Conservation (phyloP, 2,888 invertebrate genomes). For the Drosophila testacea region DNA sequence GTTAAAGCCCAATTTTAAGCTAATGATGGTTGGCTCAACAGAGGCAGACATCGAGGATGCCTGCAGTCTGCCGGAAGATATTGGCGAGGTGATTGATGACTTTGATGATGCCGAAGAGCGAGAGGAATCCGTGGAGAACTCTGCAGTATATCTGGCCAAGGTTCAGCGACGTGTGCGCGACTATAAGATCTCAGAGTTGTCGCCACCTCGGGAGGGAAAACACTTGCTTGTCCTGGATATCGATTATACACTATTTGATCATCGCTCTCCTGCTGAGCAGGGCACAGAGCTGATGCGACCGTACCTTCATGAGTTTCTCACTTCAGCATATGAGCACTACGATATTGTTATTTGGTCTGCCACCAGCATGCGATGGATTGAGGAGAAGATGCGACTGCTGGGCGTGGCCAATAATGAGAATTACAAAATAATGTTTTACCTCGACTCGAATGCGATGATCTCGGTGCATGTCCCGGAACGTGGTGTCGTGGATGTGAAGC, state of each 20-base stretch:
- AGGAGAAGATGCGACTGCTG: conserved; percentile 97
- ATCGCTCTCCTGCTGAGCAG: conserved; percentile 95
- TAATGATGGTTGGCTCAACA: conserved; percentile 98
- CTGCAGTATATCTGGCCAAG: conserved; percentile 90
- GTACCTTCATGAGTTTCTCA: conserved; percentile 96
- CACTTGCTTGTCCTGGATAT: conserved; percentile 97
- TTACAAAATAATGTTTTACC: conserved; percentile 96
- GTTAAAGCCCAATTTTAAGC: conserved; percentile 94
- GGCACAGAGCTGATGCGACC: conserved; percentile 96
- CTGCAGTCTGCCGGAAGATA: conserved; percentile 89
- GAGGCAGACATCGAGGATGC: conserved; percentile 96
- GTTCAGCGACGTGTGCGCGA: conserved; percentile 93
- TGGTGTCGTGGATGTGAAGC: conserved; percentile 97
- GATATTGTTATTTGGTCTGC: conserved; percentile 99
- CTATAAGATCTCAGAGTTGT: conserved; percentile 93
- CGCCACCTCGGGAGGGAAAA: conserved; percentile 93
- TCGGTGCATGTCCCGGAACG: conserved; percentile 95
- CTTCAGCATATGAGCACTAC: conserved; percentile 94
- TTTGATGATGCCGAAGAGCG: conserved; percentile 96
- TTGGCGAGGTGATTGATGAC: conserved; percentile 95
- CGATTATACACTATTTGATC: conserved; percentile 98
- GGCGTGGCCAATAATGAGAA: conserved; percentile 93
- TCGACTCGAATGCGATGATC: conserved; percentile 97
- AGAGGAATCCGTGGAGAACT: conserved; percentile 84
- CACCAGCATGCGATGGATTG: conserved; percentile 99